phyloP scores from a whole-genome alignment of 2,888 invertebrate genomes.

The Gryllus longicercus region DNA sequence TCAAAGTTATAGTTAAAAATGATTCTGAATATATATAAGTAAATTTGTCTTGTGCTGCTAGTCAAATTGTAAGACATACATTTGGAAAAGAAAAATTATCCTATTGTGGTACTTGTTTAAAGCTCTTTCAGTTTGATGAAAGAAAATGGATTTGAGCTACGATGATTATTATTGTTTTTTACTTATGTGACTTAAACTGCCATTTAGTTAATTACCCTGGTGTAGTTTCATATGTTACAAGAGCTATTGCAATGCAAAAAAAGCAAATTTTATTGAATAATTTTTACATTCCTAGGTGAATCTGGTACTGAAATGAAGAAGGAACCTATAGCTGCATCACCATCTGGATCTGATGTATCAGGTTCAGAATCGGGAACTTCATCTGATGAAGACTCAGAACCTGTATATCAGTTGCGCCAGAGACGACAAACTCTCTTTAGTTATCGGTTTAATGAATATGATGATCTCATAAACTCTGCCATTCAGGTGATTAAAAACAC shows the following conservation, averaged over 20 bases:
- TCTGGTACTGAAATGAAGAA: constrained; percentile 35
- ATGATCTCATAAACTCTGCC: constrained; percentile 91
- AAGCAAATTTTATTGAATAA: background rate
- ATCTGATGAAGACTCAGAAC: constrained; percentile 59
- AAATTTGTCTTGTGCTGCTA: background rate
- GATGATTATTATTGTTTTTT: too few relatives aligned
- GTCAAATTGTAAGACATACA: background rate
- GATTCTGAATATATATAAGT: background rate
- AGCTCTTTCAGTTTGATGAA: too few relatives aligned
- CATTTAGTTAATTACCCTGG: background rate
- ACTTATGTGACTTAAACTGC: too few relatives aligned
- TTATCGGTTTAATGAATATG: constrained; percentile 88
- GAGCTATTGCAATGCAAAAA: background rate
- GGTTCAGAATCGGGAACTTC: constrained; percentile 40
- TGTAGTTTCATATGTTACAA: too few relatives aligned
- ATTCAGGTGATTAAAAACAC: constrained; percentile 56
- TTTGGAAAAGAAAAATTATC: too few relatives aligned
- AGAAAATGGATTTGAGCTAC: too few relatives aligned
- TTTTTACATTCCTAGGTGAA: constrained; percentile 32
- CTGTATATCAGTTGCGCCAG: constrained; percentile 80
- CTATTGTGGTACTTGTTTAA: too few relatives aligned
- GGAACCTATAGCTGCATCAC: constrained; percentile 26
- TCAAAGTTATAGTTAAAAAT: too few relatives aligned
- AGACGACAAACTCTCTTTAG: constrained; percentile 72
- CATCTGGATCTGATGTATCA: constrained; percentile 37